phyloP scores from a whole-genome alignment of 2,113 vertebrate species.

The Bettongia penicillata region DNA sequence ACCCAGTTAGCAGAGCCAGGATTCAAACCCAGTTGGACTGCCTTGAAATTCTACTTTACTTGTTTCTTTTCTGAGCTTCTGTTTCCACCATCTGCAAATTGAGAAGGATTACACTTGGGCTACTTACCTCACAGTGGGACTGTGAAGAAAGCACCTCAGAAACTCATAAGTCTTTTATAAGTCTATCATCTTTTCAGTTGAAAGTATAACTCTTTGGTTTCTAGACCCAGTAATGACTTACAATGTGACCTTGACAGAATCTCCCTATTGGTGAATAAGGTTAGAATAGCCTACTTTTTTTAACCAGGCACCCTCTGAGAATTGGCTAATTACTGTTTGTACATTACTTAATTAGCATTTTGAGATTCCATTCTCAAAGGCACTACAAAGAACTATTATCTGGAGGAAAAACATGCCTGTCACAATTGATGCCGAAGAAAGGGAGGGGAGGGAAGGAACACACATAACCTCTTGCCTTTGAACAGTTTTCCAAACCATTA shows the following conservation, averaged over 20 bases:
- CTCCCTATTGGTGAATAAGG: conserved; percentile 40
- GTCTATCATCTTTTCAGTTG: background rate
- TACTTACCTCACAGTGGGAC: background rate
- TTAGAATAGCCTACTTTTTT: conserved; percentile 70
- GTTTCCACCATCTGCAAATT: background rate
- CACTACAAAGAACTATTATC: conserved; percentile 58
- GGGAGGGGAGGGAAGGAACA: background rate
- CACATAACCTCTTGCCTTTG: conserved; percentile 3
- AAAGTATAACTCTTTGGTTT: background rate
- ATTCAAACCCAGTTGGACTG: background rate
- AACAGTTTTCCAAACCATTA: background rate
- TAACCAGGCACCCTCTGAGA: conserved; percentile 69
- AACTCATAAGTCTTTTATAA: background rate
- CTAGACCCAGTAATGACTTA: background rate
- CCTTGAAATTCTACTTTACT: background rate
- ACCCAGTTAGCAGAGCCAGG: background rate
- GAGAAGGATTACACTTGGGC: background rate
- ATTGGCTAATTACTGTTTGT: conserved; percentile 77
- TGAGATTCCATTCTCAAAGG: conserved; percentile 48
- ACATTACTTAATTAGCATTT: conserved; percentile 74
- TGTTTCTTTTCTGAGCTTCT: background rate
- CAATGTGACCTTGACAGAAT: conserved; percentile 63
- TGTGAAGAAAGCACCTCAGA: background rate
- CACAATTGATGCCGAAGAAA: background rate
- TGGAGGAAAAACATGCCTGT: conserved; percentile 44